Percentiles rank a stretch among this genome's conserved stretches.
Conservation (phyloP, 2,113 vertebrate genomes). For the Oxyruncus cristatus region DNA sequence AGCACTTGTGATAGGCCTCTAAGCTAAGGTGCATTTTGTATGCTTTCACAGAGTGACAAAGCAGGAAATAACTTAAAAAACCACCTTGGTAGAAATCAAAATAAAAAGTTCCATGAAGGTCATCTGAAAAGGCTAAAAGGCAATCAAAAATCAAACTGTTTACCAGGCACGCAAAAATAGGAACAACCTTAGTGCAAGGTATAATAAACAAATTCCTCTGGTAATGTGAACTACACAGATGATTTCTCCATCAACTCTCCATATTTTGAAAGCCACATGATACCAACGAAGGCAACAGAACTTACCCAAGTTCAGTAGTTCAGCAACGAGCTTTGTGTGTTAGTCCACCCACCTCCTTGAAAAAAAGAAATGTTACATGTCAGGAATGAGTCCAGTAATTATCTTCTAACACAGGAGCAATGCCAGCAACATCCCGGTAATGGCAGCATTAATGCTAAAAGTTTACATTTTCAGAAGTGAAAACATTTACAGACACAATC, state of each 20-base stretch:
- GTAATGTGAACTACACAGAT: not conserved
- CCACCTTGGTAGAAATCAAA: not conserved
- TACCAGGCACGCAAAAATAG: not conserved
- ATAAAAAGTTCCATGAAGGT: not conserved
- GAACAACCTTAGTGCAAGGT: not conserved
- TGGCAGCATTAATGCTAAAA: not conserved
- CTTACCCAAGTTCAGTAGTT: not conserved
- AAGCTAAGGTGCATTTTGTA: not conserved
- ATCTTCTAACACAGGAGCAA: not conserved
- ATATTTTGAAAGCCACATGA: not conserved
- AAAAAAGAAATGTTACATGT: not conserved
- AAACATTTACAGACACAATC: constrained; percentile 23
- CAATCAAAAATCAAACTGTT: constrained; percentile 4
- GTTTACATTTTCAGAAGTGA: constrained; percentile 27
- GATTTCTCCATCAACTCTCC: not conserved
- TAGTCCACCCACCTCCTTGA: not conserved
- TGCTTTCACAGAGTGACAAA: not conserved
- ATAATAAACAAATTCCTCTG: not conserved
- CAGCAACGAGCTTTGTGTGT: not conserved
- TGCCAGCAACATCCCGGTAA: constrained; percentile 20
- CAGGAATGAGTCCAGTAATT: not conserved
- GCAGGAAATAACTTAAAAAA: constrained; percentile 12
- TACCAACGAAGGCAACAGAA: not conserved
- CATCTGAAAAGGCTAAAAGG: not conserved
- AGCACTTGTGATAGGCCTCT: not conserved